phyloP scores from a whole-genome alignment of 2,113 vertebrate species.

The Triplophysa dalaica region DNA sequence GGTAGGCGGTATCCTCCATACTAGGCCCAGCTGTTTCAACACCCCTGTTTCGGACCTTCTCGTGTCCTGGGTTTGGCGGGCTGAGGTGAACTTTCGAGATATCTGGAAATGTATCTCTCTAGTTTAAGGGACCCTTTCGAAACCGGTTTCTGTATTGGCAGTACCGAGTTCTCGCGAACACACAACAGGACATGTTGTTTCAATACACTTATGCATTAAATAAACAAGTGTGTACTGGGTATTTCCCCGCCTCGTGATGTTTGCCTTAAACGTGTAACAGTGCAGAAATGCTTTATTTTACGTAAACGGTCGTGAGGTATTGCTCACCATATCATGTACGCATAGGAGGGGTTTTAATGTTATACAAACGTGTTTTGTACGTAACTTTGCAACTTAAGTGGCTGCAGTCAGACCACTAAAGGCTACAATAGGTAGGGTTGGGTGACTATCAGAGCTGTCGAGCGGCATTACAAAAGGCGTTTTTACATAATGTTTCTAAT shows the following conservation, averaged over 20 bases:
- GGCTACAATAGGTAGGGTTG: background rate
- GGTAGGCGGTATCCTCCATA: slow-evolving; percentile 45
- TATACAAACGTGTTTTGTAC: background rate
- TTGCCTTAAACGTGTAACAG: slow-evolving; percentile 18
- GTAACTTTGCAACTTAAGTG: background rate
- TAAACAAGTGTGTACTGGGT: background rate
- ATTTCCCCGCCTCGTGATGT: background rate
- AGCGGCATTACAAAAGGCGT: background rate
- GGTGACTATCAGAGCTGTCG: background rate
- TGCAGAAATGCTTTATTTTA: slow-evolving; percentile 11
- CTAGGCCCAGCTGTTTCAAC: slow-evolving; percentile 49
- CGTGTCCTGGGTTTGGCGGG: slow-evolving; percentile 10
- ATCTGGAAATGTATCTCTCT: background rate
- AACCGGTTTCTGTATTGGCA: background rate
- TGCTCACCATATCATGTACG: background rate
- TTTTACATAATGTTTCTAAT: background rate
- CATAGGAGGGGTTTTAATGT: background rate
- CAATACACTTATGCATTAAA: slow-evolving; percentile 17
- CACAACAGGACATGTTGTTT: slow-evolving; percentile 10
- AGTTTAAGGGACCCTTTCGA: background rate
- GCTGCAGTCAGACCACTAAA: background rate
- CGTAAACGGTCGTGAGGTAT: slow-evolving; percentile 1
- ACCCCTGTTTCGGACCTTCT: slow-evolving; percentile 51
- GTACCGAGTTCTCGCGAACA: background rate
- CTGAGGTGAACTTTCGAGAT: background rate